Base-by-base conservation (phyloP, 2,888 invertebrate genomes). In the Acholoe squamosa region DNA sequence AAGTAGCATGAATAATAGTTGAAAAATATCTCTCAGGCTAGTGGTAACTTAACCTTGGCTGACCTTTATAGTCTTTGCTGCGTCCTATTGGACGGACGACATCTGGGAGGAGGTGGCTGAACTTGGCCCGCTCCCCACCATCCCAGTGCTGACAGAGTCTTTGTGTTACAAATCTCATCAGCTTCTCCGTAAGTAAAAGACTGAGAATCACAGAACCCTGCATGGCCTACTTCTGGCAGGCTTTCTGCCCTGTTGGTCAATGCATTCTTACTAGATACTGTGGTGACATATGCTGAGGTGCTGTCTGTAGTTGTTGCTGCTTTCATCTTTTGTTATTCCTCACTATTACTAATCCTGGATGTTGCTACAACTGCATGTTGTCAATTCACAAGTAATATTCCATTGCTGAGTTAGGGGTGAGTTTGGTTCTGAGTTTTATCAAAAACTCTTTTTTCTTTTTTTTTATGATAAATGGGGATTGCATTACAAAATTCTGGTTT, bases 81-180 rank as follows among this genome's bases (percentile, higher is more conserved):
- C 25, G 33, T 54, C 25, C 54, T 86, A 25, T 31, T 86, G 86
- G 86, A 12, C 54, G 3, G 86, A 86, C 31, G 86, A 86, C 22
- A 52, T 19, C 52, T 86, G 86, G 86, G 86, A 86, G 25, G 28
- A 54, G 54, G 86, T 86, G 86, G 86, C 28, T 7, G 86, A 86
- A 19, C 54, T 31, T 12, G 86, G 86, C 0, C 86, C 86, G 14
- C 86, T 86, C 25, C 28, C 86, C 52, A 22, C 3, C 86, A 33
- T 86, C 52, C 86, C 86, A 10, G 54, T 86, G 54, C 52, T 86
- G 28, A 86, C 52, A 1, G 86, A 86, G 54, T 22, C 54, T 54
- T 22, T 86, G 19, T 25, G 25, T 54, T 28, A 86, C 56, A 86
- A 56, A 86, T 22, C 86, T 16, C 86, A 86, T 25, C 31, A 19